phyloP scores from a whole-genome alignment of 2,888 invertebrate genomes.

The Polydrusus pterygomalis region DNA sequence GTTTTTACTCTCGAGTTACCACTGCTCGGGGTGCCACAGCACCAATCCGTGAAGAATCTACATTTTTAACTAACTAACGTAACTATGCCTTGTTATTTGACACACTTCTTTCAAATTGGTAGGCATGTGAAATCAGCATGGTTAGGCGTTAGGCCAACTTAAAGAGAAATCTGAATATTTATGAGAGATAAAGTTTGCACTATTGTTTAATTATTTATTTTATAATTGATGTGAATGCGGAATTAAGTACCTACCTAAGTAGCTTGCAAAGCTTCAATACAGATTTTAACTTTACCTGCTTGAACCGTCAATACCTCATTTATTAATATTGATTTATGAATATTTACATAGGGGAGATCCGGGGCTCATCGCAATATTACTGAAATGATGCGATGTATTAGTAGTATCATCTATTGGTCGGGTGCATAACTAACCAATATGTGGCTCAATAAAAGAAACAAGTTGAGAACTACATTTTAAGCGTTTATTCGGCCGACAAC shows the following conservation, averaged over 20 bases:
- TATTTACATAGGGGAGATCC: slow-evolving; percentile 2
- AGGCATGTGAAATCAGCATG: slow-evolving; percentile 42
- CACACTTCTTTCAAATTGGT: slow-evolving; percentile 45
- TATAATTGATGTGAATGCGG: slow-evolving; percentile 36
- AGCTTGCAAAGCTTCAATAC: background rate
- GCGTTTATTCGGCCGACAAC: too few relatives aligned
- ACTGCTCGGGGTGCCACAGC: too few relatives aligned
- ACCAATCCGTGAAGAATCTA: background rate
- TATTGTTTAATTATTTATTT: slow-evolving; percentile 47
- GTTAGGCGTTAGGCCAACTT: slow-evolving; percentile 27
- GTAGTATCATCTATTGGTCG: too few relatives aligned
- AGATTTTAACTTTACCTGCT: background rate
- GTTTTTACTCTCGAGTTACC: too few relatives aligned
- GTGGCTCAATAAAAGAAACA: too few relatives aligned
- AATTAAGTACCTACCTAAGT: slow-evolving; percentile 11
- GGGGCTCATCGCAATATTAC: too few relatives aligned
- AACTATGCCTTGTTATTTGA: slow-evolving; percentile 28
- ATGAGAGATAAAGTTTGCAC: slow-evolving; percentile 29
- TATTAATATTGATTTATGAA: background rate
- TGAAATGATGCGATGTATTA: too few relatives aligned
- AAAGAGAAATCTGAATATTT: slow-evolving; percentile 46
- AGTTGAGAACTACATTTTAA: too few relatives aligned
- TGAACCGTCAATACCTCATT: background rate
- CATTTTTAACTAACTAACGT: slow-evolving; percentile 12
- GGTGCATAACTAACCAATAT: too few relatives aligned